These are phyloP conservation scores for Lasioglossum vierecki DNA, from an alignment of 2,888 invertebrate species.

Conservation along the genomic window DNA sequence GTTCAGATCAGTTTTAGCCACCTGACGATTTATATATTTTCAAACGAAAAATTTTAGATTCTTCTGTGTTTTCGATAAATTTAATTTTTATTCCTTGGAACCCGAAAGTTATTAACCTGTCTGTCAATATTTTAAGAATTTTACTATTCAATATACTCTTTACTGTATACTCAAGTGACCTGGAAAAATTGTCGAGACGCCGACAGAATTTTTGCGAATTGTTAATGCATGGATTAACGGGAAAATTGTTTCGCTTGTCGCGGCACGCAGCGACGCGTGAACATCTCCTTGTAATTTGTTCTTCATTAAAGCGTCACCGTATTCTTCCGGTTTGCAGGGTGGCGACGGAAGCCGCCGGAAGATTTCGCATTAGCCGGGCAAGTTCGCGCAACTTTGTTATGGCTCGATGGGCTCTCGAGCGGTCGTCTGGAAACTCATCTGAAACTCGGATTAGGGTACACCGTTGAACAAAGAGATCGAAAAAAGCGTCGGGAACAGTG, in stretches of 20 bases:
- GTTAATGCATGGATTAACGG: neutral
- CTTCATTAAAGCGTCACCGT: constrained; percentile 31
- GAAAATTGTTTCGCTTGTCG: neutral
- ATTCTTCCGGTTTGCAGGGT: constrained; percentile 37
- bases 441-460: constrained; percentile 79
- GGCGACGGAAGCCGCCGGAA: constrained; percentile 44
- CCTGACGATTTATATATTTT: too few relatives aligned
- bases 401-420: constrained; percentile 75
- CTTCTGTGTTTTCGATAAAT: too few relatives aligned
- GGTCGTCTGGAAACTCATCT: constrained; percentile 79
- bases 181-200: neutral
- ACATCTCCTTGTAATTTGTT: constrained; percentile 26
- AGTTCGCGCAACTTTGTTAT: constrained; percentile 76
- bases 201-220: neutral
- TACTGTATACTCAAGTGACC: too few relatives aligned
- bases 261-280: neutral
- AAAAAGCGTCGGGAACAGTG: neutral
- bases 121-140: too few relatives aligned
- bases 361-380: constrained; percentile 75
- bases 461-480: neutral
- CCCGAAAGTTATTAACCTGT: too few relatives aligned
- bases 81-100: too few relatives aligned
- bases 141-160: too few relatives aligned
- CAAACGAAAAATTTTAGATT: too few relatives aligned
- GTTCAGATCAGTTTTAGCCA: too few relatives aligned